These are phyloP conservation scores for Drosophila ogumai DNA, from an alignment of 1,140 invertebrate genomes.

Conservation along the genomic window DNA sequence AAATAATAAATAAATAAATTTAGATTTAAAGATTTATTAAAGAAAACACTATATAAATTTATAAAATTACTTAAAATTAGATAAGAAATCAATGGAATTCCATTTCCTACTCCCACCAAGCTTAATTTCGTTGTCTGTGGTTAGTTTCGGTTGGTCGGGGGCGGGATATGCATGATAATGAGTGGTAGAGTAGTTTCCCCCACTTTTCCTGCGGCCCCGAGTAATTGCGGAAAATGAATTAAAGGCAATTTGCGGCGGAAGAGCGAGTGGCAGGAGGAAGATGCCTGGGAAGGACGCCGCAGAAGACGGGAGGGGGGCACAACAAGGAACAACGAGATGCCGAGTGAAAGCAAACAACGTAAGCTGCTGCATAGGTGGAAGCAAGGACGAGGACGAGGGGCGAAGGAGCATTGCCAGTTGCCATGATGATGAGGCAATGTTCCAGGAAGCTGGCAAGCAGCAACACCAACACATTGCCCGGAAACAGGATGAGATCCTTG, in stretches of 20 bases:
- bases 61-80: neutral
- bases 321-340: conserved; percentile 54
- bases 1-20: neutral
- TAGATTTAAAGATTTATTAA: too few species aligned
- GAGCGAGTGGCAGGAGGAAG: conserved; percentile 11
- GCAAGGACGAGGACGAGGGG: neutral
- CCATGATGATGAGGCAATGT: conserved; percentile 46
- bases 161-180: conserved; percentile 64
- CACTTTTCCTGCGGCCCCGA: conserved; percentile 35
- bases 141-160: neutral
- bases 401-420: neutral
- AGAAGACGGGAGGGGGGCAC: conserved; percentile 15
- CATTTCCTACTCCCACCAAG: neutral
- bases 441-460: conserved; percentile 51
- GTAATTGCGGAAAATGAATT: conserved; percentile 79
- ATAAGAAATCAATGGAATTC: neutral
- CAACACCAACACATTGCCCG: conserved; percentile 37
- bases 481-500: conserved; percentile 41
- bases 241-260: conserved; percentile 69
- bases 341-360: conserved; percentile 73
- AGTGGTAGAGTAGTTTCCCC: conserved; percentile 23
- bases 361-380: conserved; percentile 46
- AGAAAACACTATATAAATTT: neutral
- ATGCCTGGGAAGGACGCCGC: conserved; percentile 1
- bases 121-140: conserved; percentile 1